Base-by-base conservation (phyloP, 1,140 invertebrate species). In the Mycetomoellerius zeteki region DNA sequence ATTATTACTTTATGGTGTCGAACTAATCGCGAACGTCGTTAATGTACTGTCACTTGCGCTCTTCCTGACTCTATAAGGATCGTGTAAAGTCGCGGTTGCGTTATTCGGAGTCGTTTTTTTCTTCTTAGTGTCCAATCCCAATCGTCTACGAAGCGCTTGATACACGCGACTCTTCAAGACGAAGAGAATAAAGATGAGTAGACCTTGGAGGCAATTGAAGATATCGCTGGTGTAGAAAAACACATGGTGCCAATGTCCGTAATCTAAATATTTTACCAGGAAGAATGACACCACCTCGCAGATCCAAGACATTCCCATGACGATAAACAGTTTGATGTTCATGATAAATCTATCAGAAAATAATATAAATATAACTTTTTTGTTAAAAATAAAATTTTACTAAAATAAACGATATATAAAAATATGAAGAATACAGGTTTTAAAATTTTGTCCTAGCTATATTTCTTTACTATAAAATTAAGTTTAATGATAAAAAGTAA, bases 281-380 rank as follows among this genome's bases (percentile, higher is more conserved):
- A 92, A 75, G 12, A 96, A 96, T 3, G 97, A 96, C 0, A 97
- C 80, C 2, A 97, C 94, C 92, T 98, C 97, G 1, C 96, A 94
- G 0, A 96, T 93, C 97, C 97, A 98, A 0, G 96, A 96, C 0
- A 97, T 96, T 24, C 97, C 97, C 97, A 97, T 98, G 1, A 97
- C 96, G 58, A 97, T 93, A 94, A 97, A 98, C 4, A 98, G 91
- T 91, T 98, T 98, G 0, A 97, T 93, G 86, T 97, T 97, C 93
- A 98, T 96, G 19, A 96, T 92, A 69, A 97, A 97, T 91, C 97
- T 97, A 93, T 16, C 93, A 37, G 19, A 14, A 27, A n/a, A n/a
- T 33, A 72, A 50, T 56, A 47, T 47, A 14, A 0, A 52, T 62
- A 27, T 6, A 78, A 37, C 10, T 3, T 0, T 24, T 86, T 14